Base-by-base conservation (phyloP, 1,140 invertebrate genomes). In the Trichonephila clavata region DNA sequence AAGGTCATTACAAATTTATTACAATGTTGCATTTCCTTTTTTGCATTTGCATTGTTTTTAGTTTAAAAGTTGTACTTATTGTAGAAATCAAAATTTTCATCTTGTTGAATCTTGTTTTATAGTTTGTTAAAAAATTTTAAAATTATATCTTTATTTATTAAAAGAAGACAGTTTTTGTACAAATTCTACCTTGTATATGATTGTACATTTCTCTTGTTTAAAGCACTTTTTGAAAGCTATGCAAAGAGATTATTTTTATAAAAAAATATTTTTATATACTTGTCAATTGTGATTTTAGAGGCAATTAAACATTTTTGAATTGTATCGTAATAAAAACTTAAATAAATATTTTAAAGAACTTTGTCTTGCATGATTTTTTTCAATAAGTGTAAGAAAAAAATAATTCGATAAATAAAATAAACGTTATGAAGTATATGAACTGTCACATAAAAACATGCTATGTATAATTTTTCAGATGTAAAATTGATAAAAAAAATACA, bases 291-390 rank as follows among this genome's bases (percentile, higher is more conserved):
- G 86, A 87, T 87, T 87, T 87, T 87, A 63, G 86, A 87, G 59
- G 86, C 27, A 87, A 87, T 87, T 61, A 24, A 61, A 63, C 24
- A 21, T 63, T 87, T 87, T 87, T 24, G 27, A 87, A 8, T 32
- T 87, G 86, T 63, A 61, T 65, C 27, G 71, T 77, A 32, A 32
- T 7, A 24, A 87, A 63, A 43, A 63, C 63, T 87, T 63, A 60
- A 87, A 87, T 87, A 87, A 87, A 87, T 87, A 87, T 87, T 87
- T 87, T 87, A 87, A 87, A 21, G 59, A 61, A 87, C 27, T 18
- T 87, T 20, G n/a, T 27, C 21, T 57, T 24, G 39, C 5, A 24
- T 84, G 50, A 21, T 16, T 13, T 24, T 84, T 16, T 59, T 80
- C 61, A 6, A 20, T 21, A 18, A 20, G 16, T 20, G 16, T 63